phyloP scores from a whole-genome alignment of 2,113 vertebrate species.

The Stigmatopora argus region DNA sequence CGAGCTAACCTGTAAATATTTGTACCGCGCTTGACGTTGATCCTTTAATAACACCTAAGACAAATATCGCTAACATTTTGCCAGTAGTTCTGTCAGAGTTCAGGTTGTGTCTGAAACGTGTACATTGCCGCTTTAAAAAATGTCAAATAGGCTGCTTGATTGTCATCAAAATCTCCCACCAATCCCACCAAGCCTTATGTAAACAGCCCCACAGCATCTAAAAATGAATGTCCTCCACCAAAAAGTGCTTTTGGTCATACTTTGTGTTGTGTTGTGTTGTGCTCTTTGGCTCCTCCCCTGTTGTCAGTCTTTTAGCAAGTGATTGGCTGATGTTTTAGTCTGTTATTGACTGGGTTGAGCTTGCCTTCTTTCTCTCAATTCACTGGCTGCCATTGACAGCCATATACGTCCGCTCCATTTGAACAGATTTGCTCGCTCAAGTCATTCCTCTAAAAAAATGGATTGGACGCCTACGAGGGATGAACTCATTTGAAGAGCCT shows the following conservation, averaged over 20 bases:
- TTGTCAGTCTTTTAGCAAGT: constrained; percentile 45
- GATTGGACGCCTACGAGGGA: no score
- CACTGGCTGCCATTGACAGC: no score
- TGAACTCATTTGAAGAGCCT: no score
- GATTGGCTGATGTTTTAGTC: constrained; percentile 49
- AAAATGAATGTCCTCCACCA: constrained; percentile 50
- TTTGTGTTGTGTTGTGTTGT: constrained; percentile 26
- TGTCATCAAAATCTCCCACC: constrained; percentile 10
- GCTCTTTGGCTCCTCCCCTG: constrained; percentile 50
- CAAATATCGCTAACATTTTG: background rate
- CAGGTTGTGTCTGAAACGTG: constrained; percentile 18
- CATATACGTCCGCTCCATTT: no score
- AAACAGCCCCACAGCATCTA: constrained; percentile 34
- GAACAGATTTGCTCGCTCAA: no score
- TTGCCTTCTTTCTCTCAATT: constrained; percentile 60
- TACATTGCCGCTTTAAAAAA: constrained; percentile 17
- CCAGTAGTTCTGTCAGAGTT: background rate
- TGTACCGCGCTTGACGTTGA: background rate
- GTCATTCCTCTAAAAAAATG: no score
- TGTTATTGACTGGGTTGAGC: constrained; percentile 69
- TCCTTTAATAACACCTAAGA: background rate
- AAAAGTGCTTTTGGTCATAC: background rate
- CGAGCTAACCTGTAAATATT: background rate
- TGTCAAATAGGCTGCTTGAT: constrained; percentile 14
- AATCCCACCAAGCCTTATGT: constrained; percentile 37